Evolutionary conservation across 2,113 vertebrate species (phyloP), one percentile per base, ranked within the genome.

Genomic region (Arizona elegans): DNA sequence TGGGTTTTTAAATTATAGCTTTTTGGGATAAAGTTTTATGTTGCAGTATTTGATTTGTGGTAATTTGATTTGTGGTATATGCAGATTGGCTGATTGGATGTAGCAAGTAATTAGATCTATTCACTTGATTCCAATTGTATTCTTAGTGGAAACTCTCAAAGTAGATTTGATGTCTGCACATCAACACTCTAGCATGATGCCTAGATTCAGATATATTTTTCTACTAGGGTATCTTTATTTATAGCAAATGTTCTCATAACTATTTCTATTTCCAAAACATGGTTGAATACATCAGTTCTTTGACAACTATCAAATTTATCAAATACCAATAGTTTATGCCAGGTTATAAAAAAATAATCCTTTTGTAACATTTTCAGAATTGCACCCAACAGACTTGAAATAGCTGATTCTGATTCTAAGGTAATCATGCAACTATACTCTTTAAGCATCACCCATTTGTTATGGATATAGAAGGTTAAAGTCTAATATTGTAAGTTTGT

Each of bases 401-500:
- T 15, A 70, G 11, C 1, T 56, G 43, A 6, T 91, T 94, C 24
- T 10, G 47, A 91, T 92, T 54, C 52, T 33, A 95, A 58, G 0
- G 47, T 43, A 93, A 93, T 90, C 29, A 50, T 29, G 90, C 93
- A 89, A 90, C 24, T 6, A 92, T 93, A 94, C 43, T 8, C 54
- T 87, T 93, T 94, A 93, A 95, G 92, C 55, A 58, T 11, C 24
- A 43, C 10, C 5, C 1, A 55, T 93, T 23, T 33, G 0, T 62
- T 75, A 29, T 1, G 89, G 7, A 65, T 5, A 1, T 55, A 47
- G 91, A 65, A 13, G 65, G 3, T 26, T n/a, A 92, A 93, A 85
- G 33, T 88, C 3, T 65, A 56, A 65, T 50, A 1, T 59, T 87
- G 70, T 50, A n/a, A 43, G 29, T 23, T 59, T 54, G 2, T 15